Conservation (phyloP, 2,888 invertebrate genomes). For the Sialis fuliginosa region DNA sequence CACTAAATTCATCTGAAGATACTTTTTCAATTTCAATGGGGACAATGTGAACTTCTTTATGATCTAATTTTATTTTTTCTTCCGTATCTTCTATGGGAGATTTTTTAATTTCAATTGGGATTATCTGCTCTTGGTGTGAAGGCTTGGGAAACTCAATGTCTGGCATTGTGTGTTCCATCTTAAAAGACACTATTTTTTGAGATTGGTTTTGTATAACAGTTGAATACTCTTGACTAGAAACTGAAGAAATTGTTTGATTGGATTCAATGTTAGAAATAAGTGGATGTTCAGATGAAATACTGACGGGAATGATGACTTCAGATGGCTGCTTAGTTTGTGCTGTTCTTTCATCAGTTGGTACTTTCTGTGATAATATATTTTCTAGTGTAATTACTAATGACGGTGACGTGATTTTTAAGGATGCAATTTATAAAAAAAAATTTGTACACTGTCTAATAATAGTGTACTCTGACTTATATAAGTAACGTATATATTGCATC, state of each 20-base stretch:
- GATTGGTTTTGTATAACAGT: conserved; percentile 20
- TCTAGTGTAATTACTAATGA: background rate
- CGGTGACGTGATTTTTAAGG: background rate
- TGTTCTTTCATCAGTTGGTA: conserved; percentile 2
- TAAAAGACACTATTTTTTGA: conserved; percentile 21
- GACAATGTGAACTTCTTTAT: background rate
- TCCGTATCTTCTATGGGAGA: conserved; percentile 10
- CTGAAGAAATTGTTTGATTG: conserved; percentile 9
- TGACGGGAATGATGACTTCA: conserved; percentile 7
- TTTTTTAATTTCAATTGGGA: conserved; percentile 5
- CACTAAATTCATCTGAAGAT: background rate
- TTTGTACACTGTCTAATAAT: too few species aligned
- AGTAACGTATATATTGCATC: too few species aligned
- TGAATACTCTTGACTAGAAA: conserved; percentile 20
- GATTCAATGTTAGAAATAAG: conserved; percentile 9
- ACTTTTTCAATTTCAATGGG: background rate
- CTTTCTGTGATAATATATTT: background rate
- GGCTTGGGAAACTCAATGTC: too few species aligned
- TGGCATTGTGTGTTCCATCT: conserved; percentile 16
- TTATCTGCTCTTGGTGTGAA: background rate
- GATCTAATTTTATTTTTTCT: background rate
- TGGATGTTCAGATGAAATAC: conserved; percentile 6
- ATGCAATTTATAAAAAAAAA: too few species aligned
- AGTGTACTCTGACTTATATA: too few species aligned
- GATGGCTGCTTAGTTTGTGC: conserved; percentile 3